A percentile compares a stretch with the other conserved stretches of the same genome.
phyloP scores from a whole-genome alignment of 2,888 invertebrate genomes.

The Crepidodera aurea region DNA sequence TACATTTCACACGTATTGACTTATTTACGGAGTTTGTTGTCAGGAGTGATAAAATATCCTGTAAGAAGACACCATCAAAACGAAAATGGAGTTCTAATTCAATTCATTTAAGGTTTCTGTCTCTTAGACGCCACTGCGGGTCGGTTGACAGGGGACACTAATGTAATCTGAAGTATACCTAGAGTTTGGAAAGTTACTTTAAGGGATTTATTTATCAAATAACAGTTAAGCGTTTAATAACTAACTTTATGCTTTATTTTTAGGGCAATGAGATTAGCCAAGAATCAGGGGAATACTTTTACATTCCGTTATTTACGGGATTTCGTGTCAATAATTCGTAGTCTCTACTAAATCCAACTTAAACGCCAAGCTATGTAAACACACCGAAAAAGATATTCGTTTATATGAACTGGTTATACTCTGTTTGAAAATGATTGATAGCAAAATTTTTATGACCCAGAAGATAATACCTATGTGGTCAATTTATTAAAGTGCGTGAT shows the following conservation, averaged over 20 bases:
- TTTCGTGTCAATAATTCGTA: too few relatives aligned
- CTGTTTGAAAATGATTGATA: too few relatives aligned
- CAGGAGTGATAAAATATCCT: constrained; percentile 25
- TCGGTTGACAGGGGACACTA: background rate
- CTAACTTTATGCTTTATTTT: constrained; percentile 1
- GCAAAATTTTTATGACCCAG: too few relatives aligned
- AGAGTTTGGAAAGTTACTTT: background rate
- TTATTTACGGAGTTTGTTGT: constrained; percentile 31
- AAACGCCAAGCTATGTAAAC: too few relatives aligned
- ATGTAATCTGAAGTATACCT: constrained; percentile 12
- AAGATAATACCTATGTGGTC: too few relatives aligned
- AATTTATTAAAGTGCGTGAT: too few relatives aligned
- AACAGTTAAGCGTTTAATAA: background rate
- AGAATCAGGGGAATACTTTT: too few relatives aligned
- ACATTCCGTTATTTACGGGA: too few relatives aligned
- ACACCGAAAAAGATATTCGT: too few relatives aligned
- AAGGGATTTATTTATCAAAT: constrained; percentile 9
- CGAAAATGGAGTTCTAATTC: constrained; percentile 21
- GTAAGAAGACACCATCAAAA: constrained; percentile 21
- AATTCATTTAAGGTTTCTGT: constrained; percentile 16
- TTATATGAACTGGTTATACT: too few relatives aligned
- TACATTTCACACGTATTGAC: constrained; percentile 26
- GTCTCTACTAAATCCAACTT: too few relatives aligned
- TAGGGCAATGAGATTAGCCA: background rate
- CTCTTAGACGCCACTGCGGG: constrained; percentile 11